Conservation (phyloP, 2,113 vertebrate genomes). For the Poeciliopsis prolifica region DNA sequence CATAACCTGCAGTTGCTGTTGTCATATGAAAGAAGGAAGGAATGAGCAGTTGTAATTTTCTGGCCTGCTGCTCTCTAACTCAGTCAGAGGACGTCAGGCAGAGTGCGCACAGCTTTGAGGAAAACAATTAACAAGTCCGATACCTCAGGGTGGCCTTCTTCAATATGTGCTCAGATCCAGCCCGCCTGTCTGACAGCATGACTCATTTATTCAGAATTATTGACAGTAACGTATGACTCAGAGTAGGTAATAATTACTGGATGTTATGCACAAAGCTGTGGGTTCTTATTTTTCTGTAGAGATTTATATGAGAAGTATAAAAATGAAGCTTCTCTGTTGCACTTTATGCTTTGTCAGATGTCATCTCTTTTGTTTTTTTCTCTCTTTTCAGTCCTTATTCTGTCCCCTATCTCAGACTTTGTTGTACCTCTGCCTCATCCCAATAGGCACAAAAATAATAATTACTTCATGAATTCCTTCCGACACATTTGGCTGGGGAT, state of each 20-base stretch:
- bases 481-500: constrained; percentile 96
- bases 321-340: constrained; percentile 16
- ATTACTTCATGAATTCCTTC: constrained; percentile 98
- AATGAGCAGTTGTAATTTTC: constrained; percentile 74
- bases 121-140: constrained; percentile 69
- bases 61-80: constrained; percentile 73
- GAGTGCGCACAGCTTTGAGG: constrained; percentile 55
- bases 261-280: constrained; percentile 13
- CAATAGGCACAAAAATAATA: constrained; percentile 98
- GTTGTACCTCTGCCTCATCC: constrained; percentile 89
- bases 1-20: constrained; percentile 67
- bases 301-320: constrained; percentile 16
- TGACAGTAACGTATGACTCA: constrained; percentile 58
- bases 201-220: constrained; percentile 66
- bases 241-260: constrained; percentile 49
- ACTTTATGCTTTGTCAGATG: constrained; percentile 25
- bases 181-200: constrained; percentile 54
- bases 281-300: constrained; percentile 24
- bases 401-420: constrained; percentile 50
- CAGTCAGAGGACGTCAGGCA: constrained; percentile 63
- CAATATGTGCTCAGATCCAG: constrained; percentile 57
- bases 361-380: constrained; percentile 30
- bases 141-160: constrained; percentile 59
- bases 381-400: constrained; percentile 55
- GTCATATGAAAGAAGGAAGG: constrained; percentile 40